Evolutionary conservation across 1,140 invertebrate species (phyloP).

Genomic region (Meloidogyne exigua): DNA sequence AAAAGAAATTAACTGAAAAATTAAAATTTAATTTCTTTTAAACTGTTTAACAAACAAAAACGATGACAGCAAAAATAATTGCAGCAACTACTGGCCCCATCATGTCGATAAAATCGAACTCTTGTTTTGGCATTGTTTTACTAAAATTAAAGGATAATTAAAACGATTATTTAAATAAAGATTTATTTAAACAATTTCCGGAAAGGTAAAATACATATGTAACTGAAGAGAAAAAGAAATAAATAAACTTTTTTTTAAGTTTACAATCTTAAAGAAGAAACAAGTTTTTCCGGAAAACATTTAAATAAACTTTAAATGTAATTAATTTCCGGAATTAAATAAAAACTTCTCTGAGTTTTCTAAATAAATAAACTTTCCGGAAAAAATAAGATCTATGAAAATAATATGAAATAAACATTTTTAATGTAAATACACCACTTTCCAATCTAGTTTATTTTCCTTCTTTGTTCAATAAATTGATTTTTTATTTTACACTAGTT

Average conservation of each 20-base stretch:
- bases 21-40: background rate
- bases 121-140: conserved; percentile 56
- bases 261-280: too few species aligned
- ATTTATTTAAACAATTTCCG: background rate
- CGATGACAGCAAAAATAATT: conserved; percentile 45
- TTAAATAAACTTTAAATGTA: too few species aligned
- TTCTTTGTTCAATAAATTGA: background rate
- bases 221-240: too few species aligned
- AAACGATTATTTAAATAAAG: background rate
- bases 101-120: conserved; percentile 57
- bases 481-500: background rate
- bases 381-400: background rate
- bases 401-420: background rate
- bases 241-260: too few species aligned
- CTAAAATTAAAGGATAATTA: background rate
- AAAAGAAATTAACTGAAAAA: conserved; percentile 46
- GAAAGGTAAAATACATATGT: background rate
- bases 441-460: background rate
- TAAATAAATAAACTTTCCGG: background rate
- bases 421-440: background rate
- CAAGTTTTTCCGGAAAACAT: too few species aligned
- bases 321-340: background rate
- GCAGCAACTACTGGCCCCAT: conserved; percentile 55
- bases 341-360: background rate
- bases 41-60: conserved; percentile 21